These are phyloP conservation scores for Elysia chlorotica DNA, from an alignment of 1,140 invertebrate genomes.

Conservation along the genomic window DNA sequence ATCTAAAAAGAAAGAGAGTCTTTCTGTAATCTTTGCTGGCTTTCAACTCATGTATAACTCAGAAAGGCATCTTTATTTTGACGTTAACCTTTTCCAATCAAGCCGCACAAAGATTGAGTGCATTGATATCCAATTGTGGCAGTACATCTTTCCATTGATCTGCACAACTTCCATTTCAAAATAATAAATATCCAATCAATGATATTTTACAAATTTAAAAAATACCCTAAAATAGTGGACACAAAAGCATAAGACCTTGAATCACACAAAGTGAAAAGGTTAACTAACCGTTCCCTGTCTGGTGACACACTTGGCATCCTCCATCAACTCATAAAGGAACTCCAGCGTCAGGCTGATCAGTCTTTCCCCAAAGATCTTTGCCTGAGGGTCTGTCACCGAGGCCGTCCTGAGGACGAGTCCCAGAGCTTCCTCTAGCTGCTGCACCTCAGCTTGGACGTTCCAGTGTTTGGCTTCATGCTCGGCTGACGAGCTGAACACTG, in stretches of 20 bases:
- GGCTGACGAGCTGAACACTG: slow-evolving; percentile 14
- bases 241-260: no score
- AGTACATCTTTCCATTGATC: no score
- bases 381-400: not conserved
- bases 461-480: slow-evolving; percentile 10
- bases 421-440: slow-evolving; percentile 29
- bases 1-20: no score
- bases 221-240: no score
- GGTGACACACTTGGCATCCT: slow-evolving; percentile 4
- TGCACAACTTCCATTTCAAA: not conserved
- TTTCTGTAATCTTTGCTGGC: no score
- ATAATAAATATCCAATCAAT: not conserved
- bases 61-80: no score
- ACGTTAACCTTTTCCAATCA: no score
- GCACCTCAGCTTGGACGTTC: slow-evolving; percentile 22
- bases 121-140: no score
- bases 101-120: no score
- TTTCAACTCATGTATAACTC: no score
- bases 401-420: slow-evolving; percentile 21
- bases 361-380: slow-evolving; percentile 21
- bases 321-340: slow-evolving; percentile 3
- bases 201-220: no score
- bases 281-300: not conserved
- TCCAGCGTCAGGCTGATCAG: slow-evolving; percentile 16
- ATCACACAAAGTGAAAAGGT: not conserved